A percentile compares a stretch with the other conserved stretches of the same genome.
phyloP scores from a whole-genome alignment of 2,888 invertebrate genomes.

The Chesias legatella region DNA sequence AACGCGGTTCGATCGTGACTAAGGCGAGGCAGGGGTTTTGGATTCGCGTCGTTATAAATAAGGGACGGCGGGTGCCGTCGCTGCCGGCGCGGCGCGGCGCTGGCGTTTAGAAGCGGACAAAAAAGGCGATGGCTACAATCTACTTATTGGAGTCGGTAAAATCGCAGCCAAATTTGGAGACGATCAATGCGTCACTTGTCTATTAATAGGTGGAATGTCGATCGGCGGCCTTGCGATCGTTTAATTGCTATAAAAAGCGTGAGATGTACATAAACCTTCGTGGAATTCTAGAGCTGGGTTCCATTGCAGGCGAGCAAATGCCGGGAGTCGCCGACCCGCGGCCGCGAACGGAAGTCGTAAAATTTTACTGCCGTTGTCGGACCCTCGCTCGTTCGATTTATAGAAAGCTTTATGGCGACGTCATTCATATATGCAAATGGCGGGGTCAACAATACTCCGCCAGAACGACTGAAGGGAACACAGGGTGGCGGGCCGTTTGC shows the following conservation, averaged over 20 bases:
- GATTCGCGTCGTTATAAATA: slow-evolving; percentile 43
- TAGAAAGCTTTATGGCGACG: slow-evolving; percentile 52
- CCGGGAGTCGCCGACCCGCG: slow-evolving; percentile 25
- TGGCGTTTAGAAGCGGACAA: slow-evolving; percentile 47
- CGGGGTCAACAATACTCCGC: slow-evolving; percentile 38
- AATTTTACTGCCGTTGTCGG: slow-evolving; percentile 47
- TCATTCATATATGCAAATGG: slow-evolving; percentile 38
- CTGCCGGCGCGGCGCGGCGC: slow-evolving; percentile 38
- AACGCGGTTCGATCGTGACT: slow-evolving; percentile 39
- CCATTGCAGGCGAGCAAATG: slow-evolving; percentile 30
- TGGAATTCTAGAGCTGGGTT: slow-evolving; percentile 2
- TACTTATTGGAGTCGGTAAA: slow-evolving; percentile 35
- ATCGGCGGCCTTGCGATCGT: slow-evolving; percentile 43
- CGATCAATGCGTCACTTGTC: slow-evolving; percentile 36
- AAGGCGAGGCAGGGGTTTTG: slow-evolving; percentile 39
- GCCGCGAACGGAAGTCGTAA: slow-evolving; percentile 52
- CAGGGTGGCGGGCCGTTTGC: not conserved
- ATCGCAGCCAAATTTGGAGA: slow-evolving; percentile 46
- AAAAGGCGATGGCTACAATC: slow-evolving; percentile 48
- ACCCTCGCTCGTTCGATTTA: slow-evolving; percentile 45
- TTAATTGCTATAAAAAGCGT: slow-evolving; percentile 50
- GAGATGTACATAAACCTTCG: slow-evolving; percentile 15
- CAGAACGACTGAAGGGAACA: slow-evolving; percentile 24
- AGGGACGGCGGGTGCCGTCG: slow-evolving; percentile 48
- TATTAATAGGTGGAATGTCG: slow-evolving; percentile 34